These are phyloP conservation scores for Epizoanthus scotinus DNA, from an alignment of 92 coral and sea anemone genomes.

Conservation along the genomic window DNA sequence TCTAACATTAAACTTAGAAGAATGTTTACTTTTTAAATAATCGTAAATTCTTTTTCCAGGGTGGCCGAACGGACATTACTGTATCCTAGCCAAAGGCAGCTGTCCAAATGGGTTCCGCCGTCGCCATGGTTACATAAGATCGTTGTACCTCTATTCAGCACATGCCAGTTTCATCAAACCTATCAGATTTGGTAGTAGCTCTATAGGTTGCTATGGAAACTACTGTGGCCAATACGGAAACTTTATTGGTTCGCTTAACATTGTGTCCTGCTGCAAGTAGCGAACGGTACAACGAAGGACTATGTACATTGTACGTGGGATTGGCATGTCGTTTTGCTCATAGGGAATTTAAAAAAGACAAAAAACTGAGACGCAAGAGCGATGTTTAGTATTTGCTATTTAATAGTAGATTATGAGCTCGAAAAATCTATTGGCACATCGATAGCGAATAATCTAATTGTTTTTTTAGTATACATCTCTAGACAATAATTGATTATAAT, in stretches of 20 bases:
- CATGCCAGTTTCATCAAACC: conserved; percentile 50
- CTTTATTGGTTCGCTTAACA: conserved; percentile 69
- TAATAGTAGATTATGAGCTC: too few relatives aligned
- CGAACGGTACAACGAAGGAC: not conserved
- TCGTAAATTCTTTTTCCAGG: conserved; percentile 35
- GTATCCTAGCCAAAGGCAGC: conserved; percentile 74
- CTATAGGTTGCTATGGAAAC: conserved; percentile 78
- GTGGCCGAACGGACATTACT: conserved; percentile 78
- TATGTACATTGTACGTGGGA: too few relatives aligned
- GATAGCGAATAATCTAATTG: too few relatives aligned
- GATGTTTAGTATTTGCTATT: too few relatives aligned
- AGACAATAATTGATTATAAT: too few relatives aligned
- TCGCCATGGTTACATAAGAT: conserved; percentile 64
- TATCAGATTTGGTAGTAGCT: conserved; percentile 74
- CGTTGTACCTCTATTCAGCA: conserved; percentile 66
- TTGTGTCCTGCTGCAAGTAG: conserved; percentile 85
- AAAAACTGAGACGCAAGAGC: too few relatives aligned
- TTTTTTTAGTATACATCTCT: too few relatives aligned
- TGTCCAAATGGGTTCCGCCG: conserved; percentile 73
- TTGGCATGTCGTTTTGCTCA: too few relatives aligned
- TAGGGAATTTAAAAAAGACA: too few relatives aligned
- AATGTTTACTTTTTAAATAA: not conserved
- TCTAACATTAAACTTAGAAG: too few relatives aligned
- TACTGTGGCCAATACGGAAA: conserved; percentile 73
- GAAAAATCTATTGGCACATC: too few relatives aligned